phyloP scores from a whole-genome alignment of 1,140 invertebrate genomes.

The Protaetia brevitarsis region DNA sequence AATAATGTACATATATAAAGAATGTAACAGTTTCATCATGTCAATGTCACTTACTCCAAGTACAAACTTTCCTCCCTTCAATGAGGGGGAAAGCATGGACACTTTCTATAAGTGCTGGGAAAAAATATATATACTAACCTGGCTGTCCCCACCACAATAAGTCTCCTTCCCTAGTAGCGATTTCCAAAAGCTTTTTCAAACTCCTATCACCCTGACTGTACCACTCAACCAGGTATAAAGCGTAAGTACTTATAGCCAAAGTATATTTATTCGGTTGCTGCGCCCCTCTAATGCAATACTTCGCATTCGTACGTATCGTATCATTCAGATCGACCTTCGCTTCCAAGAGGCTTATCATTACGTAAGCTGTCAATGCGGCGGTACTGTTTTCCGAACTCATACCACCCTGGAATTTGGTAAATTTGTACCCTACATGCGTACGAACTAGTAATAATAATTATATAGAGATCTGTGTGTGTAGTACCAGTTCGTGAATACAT shows the following conservation, averaged over 20 bases:
- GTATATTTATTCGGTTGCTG: conserved; percentile 52
- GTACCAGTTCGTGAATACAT: conserved; percentile 62
- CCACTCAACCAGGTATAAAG: conserved; percentile 56
- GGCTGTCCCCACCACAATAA: conserved; percentile 44
- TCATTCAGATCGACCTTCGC: conserved; percentile 51
- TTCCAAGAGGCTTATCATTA: conserved; percentile 60
- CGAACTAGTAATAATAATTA: background rate
- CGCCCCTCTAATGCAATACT: conserved; percentile 53
- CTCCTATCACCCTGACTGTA: conserved; percentile 36
- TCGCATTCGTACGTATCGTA: conserved; percentile 51
- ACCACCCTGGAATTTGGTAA: conserved; percentile 46
- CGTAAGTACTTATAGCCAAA: conserved; percentile 58
- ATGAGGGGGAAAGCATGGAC: no score
- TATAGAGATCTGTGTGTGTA: conserved; percentile 23
- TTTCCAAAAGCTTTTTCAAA: conserved; percentile 36
- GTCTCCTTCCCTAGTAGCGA: conserved; percentile 34
- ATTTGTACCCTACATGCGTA: conserved; percentile 55
- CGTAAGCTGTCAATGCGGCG: conserved; percentile 60
- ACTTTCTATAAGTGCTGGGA: no score
- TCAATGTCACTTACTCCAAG: no score
- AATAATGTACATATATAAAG: no score
- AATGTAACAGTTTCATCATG: no score
- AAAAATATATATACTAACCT: no score
- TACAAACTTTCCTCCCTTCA: no score
- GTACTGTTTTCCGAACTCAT: conserved; percentile 46